Conservation (phyloP, 1,140 invertebrate genomes). For the Tyrophagus putrescentiae region DNA sequence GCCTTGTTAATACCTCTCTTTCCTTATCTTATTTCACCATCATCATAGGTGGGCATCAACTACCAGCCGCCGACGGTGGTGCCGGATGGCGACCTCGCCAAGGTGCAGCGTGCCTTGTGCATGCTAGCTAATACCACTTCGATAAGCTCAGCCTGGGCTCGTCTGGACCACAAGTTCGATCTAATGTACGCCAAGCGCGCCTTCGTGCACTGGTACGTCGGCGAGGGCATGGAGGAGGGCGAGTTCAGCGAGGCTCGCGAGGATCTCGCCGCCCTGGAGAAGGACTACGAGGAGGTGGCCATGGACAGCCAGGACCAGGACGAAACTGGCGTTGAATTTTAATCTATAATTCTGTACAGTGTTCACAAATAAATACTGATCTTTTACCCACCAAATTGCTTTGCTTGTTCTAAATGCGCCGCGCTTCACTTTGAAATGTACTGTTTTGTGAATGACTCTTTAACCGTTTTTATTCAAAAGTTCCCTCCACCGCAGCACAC, state of each 20-base stretch:
- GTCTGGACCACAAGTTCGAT: slow-evolving; percentile 45
- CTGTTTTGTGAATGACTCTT: too few relatives aligned
- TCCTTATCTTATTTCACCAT: too few relatives aligned
- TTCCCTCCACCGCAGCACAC: too few relatives aligned
- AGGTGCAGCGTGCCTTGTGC: slow-evolving; percentile 66
- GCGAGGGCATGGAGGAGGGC: slow-evolving; percentile 32
- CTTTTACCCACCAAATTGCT: too few relatives aligned
- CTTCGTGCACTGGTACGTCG: slow-evolving; percentile 38
- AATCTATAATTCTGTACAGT: too few relatives aligned
- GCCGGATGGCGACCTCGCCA: slow-evolving; percentile 64
- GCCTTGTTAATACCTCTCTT: too few relatives aligned
- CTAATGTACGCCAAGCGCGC: slow-evolving; percentile 44
- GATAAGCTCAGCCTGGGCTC: slow-evolving; percentile 53
- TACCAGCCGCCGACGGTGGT: slow-evolving; percentile 71
- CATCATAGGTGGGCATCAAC: slow-evolving; percentile 50
- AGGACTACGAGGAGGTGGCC: slow-evolving; percentile 51
- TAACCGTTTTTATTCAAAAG: too few relatives aligned
- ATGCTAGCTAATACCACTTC: slow-evolving; percentile 55
- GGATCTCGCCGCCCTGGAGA: slow-evolving; percentile 49
- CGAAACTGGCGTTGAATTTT: too few relatives aligned
- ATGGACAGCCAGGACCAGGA: slow-evolving; percentile 43
- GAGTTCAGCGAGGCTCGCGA: slow-evolving; percentile 41
- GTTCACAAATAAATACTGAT: too few relatives aligned
- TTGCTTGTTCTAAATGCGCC: too few relatives aligned
- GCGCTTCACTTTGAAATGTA: too few relatives aligned